Evolutionary conservation across 1,140 invertebrate genomes (phyloP), one percentile per base, ranked within the genome.

Genomic region (Geopemphigus sp.): DNA sequence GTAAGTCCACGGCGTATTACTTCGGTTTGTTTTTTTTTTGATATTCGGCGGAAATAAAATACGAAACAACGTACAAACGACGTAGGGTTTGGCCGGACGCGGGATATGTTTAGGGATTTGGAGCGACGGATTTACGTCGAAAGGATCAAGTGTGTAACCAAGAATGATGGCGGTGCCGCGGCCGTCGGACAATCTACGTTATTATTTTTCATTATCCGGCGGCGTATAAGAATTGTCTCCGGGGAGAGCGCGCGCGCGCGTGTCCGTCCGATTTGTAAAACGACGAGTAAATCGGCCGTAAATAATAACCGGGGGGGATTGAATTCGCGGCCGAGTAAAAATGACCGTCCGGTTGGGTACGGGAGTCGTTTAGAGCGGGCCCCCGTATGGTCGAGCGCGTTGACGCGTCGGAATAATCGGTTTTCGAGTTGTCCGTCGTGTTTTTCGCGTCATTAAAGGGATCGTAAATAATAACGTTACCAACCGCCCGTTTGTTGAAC

Each of bases 41-140:
- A 39, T 57, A 17, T 74, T 32, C 57, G 17, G 26, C 50, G 26
- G 54, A 53, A 72, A 72, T 32, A 57, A 6, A 24, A 24, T 29
- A 53, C 24, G n/a, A 73, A 73, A 73, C 72, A 74, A 57, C 39
- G 72, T 54, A 74, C 72, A 74, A 74, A 74, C 72, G 72, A 74
- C 54, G 14, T 57, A 22, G 72, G 72, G 59, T 74, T 74, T 74
- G n/a, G n/a, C 72, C n/a, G 50, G 53, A 74, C 32, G n/a, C 32
- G 53, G 56, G 72, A 74, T 57, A 26, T 29, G 17, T 72, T 26
- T 54, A 45, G 54, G 72, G 72, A 74, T 74, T 74, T 57, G 26
- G 17, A 8, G 6, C 14, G 39, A 74, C 54, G 72, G 72, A 74
- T 74, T 74, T 57, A 57, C 54, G 72, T 57, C 54, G 32, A 14